Conservation (phyloP, 2,113 vertebrate genomes). For the Spheniscus mendiculus region DNA sequence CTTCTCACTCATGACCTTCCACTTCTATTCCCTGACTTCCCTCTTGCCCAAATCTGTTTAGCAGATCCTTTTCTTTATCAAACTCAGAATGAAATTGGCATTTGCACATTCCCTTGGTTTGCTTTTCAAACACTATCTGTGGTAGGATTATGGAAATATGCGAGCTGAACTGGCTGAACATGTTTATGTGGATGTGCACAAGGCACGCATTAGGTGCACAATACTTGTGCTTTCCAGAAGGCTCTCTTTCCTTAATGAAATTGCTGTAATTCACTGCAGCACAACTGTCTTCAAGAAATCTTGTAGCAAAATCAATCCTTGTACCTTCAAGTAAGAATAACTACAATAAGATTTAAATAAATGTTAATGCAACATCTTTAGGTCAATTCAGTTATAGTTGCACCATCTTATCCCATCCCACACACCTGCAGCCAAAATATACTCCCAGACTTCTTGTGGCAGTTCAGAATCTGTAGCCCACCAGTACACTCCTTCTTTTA, state of each 20-base stretch:
- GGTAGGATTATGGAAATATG: not conserved
- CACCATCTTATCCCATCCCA: not conserved
- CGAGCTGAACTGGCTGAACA: not conserved
- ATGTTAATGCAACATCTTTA: not conserved
- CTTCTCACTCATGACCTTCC: not conserved
- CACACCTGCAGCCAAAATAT: not conserved
- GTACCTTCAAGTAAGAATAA: not conserved
- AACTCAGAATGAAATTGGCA: not conserved
- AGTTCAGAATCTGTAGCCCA: not conserved
- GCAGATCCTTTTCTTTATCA: not conserved
- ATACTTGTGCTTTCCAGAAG: not conserved
- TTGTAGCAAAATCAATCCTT: not conserved
- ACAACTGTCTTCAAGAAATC: not conserved
- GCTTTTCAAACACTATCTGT: not conserved
- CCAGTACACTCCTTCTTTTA: not conserved
- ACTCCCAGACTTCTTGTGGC: not conserved
- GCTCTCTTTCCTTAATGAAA: not conserved
- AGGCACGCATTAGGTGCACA: fast-evolving
- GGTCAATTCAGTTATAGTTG: not conserved
- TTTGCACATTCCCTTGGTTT: not conserved
- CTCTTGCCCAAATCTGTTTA: not conserved
- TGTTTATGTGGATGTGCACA: not conserved
- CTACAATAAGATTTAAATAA: not conserved
- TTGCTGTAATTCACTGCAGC: not conserved
- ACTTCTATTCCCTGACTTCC: not conserved